Conservation (phyloP, 2,888 invertebrate genomes). For the Ophion ventricosus region DNA sequence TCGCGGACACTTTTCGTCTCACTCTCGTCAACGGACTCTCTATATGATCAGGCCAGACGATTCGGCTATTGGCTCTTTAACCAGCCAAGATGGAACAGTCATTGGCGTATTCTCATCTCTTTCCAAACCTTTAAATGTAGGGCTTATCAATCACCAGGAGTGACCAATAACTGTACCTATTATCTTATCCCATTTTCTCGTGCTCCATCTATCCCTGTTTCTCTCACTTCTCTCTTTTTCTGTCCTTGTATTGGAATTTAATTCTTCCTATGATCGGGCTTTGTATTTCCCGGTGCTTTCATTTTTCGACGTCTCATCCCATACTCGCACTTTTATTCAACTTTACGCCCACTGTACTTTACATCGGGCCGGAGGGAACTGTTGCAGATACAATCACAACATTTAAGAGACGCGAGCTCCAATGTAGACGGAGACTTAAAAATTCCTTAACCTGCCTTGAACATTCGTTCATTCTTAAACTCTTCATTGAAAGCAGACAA, state of each 20-base stretch:
- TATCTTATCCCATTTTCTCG: neutral
- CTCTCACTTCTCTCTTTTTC: neutral
- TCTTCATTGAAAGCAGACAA: neutral
- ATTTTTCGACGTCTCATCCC: neutral
- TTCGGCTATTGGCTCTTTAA: slow-evolving; percentile 21
- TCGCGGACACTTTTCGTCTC: slow-evolving; percentile 44
- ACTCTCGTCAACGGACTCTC: slow-evolving; percentile 30
- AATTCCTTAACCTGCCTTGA: neutral
- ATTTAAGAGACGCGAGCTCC: neutral
- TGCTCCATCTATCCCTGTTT: neutral
- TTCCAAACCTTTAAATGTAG: slow-evolving; percentile 8
- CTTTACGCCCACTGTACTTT: neutral
- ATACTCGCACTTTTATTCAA: neutral
- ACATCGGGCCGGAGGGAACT: neutral
- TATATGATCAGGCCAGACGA: neutral
- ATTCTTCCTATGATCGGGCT: neutral
- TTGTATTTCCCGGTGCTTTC: neutral
- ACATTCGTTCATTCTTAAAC: neutral
- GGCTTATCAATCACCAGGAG: neutral
- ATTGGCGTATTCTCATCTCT: neutral
- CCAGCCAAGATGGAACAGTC: neutral
- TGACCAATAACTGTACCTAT: slow-evolving; percentile 1
- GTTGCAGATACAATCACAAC: neutral
- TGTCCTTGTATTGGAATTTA: neutral
- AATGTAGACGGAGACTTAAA: too few relatives aligned